Evolutionary conservation across 92 coral and sea anemone species (phyloP).

Genomic region (Siderastrea radians): DNA sequence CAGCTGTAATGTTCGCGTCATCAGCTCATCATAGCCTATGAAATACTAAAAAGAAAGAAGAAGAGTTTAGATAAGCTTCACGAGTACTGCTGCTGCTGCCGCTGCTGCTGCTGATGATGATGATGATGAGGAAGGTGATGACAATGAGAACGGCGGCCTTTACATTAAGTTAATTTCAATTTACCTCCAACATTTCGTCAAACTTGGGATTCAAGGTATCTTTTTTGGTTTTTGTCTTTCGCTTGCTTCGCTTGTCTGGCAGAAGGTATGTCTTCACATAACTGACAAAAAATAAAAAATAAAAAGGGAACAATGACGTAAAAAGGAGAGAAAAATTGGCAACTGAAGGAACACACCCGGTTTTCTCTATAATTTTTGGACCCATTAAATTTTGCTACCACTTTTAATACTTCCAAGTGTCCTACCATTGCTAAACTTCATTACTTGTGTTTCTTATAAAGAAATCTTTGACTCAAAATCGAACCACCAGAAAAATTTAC

Average conservation of each 20-base stretch:
- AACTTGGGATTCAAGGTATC: slow-evolving; percentile 91
- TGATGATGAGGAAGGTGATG: not conserved
- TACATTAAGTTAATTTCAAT: not conserved
- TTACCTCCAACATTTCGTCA: slow-evolving; percentile 88
- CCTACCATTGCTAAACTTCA: too few species aligned
- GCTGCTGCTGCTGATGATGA: not conserved
- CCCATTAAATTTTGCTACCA: too few species aligned
- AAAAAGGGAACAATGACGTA: not conserved
- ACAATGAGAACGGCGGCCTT: not conserved
- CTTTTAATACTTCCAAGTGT: too few species aligned
- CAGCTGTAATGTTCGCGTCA: slow-evolving; percentile 74
- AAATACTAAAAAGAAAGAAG: slow-evolving; percentile 43
- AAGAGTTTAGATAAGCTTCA: not conserved
- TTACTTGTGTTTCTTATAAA: too few species aligned
- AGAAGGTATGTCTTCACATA: slow-evolving; percentile 95
- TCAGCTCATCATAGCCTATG: slow-evolving; percentile 80
- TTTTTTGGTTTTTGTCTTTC: slow-evolving; percentile 84
- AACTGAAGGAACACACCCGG: too few species aligned
- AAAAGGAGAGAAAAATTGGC: not conserved
- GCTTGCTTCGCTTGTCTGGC: slow-evolving; percentile 96
- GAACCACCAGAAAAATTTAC: too few species aligned
- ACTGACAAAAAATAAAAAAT: slow-evolving; percentile 39
- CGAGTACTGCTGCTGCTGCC: too few species aligned
- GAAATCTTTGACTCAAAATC: too few species aligned
- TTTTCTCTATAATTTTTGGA: too few species aligned